These are phyloP conservation scores for Plebejus anna DNA, from an alignment of 2,888 invertebrate species.

Conservation along the genomic window DNA sequence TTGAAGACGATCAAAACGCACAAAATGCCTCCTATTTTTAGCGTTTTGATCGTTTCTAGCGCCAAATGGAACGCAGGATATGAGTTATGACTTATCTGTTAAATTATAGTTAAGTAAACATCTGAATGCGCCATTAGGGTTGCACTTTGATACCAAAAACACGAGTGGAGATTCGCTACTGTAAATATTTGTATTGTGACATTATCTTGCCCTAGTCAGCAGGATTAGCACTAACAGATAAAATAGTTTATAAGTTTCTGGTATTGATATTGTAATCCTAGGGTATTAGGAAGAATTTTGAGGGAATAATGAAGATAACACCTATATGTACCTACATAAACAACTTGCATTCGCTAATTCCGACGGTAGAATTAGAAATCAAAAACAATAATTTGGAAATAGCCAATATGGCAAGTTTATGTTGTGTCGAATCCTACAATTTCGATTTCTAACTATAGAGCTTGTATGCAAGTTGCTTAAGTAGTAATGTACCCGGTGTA, in stretches of 20 bases:
- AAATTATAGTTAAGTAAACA: too few species aligned
- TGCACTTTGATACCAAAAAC: too few species aligned
- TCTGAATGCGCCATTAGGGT: too few species aligned
- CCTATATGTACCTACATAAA: neutral
- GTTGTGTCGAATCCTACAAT: neutral
- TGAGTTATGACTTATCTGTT: too few species aligned
- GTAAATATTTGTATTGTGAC: neutral
- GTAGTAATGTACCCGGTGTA: neutral
- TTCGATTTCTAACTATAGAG: neutral
- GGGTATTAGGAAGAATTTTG: neutral
- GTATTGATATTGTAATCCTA: neutral
- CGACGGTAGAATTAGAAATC: too few species aligned
- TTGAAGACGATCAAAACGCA: too few species aligned
- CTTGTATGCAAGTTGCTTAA: neutral
- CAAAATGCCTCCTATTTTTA: too few species aligned
- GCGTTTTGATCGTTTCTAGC: too few species aligned
- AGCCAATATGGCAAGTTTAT: too few species aligned
- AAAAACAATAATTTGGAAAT: too few species aligned
- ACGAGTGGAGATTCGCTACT: neutral
- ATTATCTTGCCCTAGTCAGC: neutral
- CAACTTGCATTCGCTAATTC: neutral
- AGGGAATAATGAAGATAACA: neutral
- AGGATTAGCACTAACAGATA: constrained; percentile 6
- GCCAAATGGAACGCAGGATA: too few species aligned
- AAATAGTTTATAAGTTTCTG: constrained; percentile 1